A percentile compares a stretch with the other conserved stretches of the same genome.
Conservation (phyloP, 1,140 invertebrate genomes). For the Drosophila saltans region DNA sequence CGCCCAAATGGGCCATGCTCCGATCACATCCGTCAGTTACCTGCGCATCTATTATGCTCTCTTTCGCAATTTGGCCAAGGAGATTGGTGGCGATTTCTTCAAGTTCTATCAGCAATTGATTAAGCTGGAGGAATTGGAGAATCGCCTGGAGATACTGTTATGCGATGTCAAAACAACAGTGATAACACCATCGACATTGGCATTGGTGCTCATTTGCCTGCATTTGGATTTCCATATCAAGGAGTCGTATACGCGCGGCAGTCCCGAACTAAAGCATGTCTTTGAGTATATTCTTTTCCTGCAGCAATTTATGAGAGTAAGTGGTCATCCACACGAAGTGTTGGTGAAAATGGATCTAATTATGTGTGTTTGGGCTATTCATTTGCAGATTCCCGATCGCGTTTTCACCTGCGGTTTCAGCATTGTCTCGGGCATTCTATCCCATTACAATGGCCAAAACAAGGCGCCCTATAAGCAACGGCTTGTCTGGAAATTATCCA, state of each 20-base stretch:
- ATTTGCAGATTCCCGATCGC: constrained; percentile 86
- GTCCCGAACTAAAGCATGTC: constrained; percentile 79
- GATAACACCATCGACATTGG: constrained; percentile 87
- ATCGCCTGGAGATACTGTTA: constrained; percentile 88
- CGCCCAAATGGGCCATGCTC: constrained; percentile 85
- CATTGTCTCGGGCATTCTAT: constrained; percentile 86
- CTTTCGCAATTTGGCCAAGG: constrained; percentile 84
- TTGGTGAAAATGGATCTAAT: not conserved
- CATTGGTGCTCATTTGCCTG: constrained; percentile 88
- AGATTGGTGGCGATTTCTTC: constrained; percentile 84
- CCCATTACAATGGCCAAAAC: constrained; percentile 88
- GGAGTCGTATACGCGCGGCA: constrained; percentile 78
- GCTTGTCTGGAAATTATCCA: constrained; percentile 89
- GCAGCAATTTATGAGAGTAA: constrained; percentile 79
- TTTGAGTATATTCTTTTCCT: constrained; percentile 82
- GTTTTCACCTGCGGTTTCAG: constrained; percentile 86
- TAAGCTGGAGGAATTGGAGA: constrained; percentile 85
- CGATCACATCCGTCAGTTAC: constrained; percentile 87
- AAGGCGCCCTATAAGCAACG: constrained; percentile 89
- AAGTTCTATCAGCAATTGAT: constrained; percentile 82
- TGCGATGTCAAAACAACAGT: constrained; percentile 89
- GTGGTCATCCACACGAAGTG: not conserved
- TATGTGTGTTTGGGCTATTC: not conserved
- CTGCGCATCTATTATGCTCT: constrained; percentile 87
- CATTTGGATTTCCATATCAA: constrained; percentile 85